Percentiles rank a stretch among this genome's conserved stretches.
Evolutionary conservation across 1,140 invertebrate genomes (phyloP).

Genomic region (Micrasema longulum): DNA sequence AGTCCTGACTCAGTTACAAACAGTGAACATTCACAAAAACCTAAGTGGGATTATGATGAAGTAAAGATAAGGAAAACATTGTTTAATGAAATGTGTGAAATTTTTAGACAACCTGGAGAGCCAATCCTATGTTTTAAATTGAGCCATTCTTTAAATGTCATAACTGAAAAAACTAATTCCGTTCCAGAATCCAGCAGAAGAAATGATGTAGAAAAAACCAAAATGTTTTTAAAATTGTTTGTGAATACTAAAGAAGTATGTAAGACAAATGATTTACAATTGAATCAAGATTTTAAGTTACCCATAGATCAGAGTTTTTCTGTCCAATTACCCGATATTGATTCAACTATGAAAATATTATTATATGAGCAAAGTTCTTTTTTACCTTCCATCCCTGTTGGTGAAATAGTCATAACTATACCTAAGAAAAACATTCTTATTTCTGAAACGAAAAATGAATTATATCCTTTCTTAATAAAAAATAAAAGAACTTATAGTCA

Average conservation of each 20-base stretch:
- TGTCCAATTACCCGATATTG: slow-evolving; percentile 34
- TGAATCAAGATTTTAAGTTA: slow-evolving; percentile 44
- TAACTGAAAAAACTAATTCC: slow-evolving; percentile 26
- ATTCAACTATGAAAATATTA: slow-evolving; percentile 36
- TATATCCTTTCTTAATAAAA: slow-evolving; percentile 13
- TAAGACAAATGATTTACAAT: slow-evolving; percentile 32
- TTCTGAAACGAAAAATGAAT: slow-evolving; percentile 22
- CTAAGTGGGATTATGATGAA: slow-evolving; percentile 48
- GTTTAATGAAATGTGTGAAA: slow-evolving; percentile 39
- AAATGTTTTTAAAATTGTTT: slow-evolving; percentile 46
- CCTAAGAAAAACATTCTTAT: slow-evolving; percentile 12
- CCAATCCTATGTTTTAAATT: slow-evolving; percentile 46
- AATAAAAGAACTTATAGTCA: slow-evolving; percentile 35
- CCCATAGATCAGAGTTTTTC: slow-evolving; percentile 46
- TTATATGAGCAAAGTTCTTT: slow-evolving; percentile 42
- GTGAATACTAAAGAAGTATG: slow-evolving; percentile 49
- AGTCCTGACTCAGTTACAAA: not conserved
- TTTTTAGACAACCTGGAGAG: slow-evolving; percentile 45
- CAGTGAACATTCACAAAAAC: slow-evolving; percentile 36
- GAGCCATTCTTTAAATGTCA: slow-evolving; percentile 7
- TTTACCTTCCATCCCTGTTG: not conserved
- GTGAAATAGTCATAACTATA: slow-evolving; percentile 15
- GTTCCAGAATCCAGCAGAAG: slow-evolving; percentile 39
- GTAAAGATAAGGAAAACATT: slow-evolving; percentile 42
- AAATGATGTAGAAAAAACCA: slow-evolving; percentile 43